Base-by-base conservation (phyloP, 2,888 invertebrate species). In the Nephrotoma appendiculata region DNA sequence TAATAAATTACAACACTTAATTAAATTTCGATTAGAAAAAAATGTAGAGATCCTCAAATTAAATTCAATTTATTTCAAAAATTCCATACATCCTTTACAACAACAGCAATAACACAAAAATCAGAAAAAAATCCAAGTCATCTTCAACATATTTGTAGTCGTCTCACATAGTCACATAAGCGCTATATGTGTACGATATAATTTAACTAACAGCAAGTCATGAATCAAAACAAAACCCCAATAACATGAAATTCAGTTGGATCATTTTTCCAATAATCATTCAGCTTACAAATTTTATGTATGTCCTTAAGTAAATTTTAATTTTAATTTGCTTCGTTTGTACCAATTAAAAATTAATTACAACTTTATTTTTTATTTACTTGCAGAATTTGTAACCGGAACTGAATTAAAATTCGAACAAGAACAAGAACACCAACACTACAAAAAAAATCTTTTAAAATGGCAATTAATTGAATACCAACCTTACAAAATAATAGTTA, bases 401-500 rank as follows among this genome's bases (percentile, higher is more conserved):
- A 15, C 15, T 83, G 42, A 41, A 71, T 44, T 15, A 19, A 43
- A 42, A 86, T 87, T 44, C n/a, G 19, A 83, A 15, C 84, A 3
- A n/a, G n/a, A n/a, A 87, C 48, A 41, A 83, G 57, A 71, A 87
- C 86, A 15, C 83, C 85, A 86, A 41, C 87, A 45, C 31, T 15
- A 44, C n/a, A 12, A 85, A 41, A n/a, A 43, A 52, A 52, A 52
- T 31, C 71, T 52, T 52, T 48, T 48, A 48, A 71, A 71, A 71
- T 71, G 71, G 71, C 31, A 31, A 71, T 71, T 71, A 71, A 71
- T 71, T 71, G 31, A 31, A 31, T 71, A 31, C 9, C 19, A 71
- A 31, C 31, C 52, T 15, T 2, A 11, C n/a, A 15, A 84, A 84
- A 43, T 84, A n/a, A n/a, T 71, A 19, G 71, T 71, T 44, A 44